Evolutionary conservation across 2,113 vertebrate species (phyloP), one percentile per base, ranked within the genome.

Genomic region (Cyrtonyx montezumae): DNA sequence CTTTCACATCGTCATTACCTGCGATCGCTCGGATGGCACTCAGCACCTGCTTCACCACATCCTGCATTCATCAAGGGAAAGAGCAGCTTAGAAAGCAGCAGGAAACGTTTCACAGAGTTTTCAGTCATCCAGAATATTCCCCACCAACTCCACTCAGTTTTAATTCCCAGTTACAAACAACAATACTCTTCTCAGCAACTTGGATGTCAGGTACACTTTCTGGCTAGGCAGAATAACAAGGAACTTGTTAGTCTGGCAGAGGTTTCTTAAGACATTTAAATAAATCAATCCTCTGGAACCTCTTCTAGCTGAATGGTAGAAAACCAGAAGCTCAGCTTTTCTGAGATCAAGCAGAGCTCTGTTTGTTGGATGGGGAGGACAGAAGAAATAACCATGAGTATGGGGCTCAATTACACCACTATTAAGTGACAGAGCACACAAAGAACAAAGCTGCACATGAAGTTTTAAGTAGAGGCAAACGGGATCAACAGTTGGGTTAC

Each of bases 1-100:
- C 99, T 68, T 99, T 99, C 61, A 99, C 99, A 0, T 99, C 99
- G 2, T 99, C 99, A 0, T 99, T 99, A 55, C 99, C 99, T 1
- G 99, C 99, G 1, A 99, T 88, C 1, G 99, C 99, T 43, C 98
- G 96, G 87, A 99, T 94, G 22, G 98, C 98, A 0, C 98, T 96
- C 4, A 99, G 96, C 62, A 99, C 98, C 96, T 99, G 99, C 82
- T 97, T 98, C 80, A 99, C 98, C 66, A 99, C 97, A 9, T 99
- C 99, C 99, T 99, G 94, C 1, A 7, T 11, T 30, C 46, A 23
- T 0, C 32, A 25, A 79, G 34, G 34, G 4, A 36, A 43, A 53
- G 26, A 43, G 1, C 23, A 30, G n/a, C 23, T 83, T 8, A 68
- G 28, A 46, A 13, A 74, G 21, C 48, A 18, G 26, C 51, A 67